Evolutionary conservation across 1,140 invertebrate species (phyloP).

Genomic region (Formica exsecta): DNA sequence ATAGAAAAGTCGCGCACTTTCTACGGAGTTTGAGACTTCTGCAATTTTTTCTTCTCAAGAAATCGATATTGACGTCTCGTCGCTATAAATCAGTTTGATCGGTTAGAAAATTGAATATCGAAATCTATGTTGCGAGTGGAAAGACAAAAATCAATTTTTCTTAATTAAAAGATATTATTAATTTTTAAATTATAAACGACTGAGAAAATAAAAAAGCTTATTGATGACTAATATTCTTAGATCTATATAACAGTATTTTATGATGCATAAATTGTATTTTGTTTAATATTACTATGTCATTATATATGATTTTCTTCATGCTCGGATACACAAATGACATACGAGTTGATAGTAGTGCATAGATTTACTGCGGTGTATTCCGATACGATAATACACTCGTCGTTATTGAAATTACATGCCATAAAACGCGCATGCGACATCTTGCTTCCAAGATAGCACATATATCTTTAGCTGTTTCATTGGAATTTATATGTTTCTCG

Average conservation of each 20-base stretch:
- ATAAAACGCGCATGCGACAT: constrained; percentile 39
- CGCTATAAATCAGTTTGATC: constrained; percentile 33
- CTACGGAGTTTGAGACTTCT: neutral
- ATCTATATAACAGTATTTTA: neutral
- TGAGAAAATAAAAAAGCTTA: neutral
- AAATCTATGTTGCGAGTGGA: neutral
- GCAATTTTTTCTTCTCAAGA: constrained; percentile 24
- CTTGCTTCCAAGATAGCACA: constrained; percentile 27
- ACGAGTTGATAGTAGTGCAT: neutral
- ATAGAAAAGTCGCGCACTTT: constrained; percentile 3
- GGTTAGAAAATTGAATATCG: constrained; percentile 41
- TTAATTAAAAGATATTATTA: neutral
- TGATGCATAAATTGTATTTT: neutral
- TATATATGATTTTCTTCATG: neutral
- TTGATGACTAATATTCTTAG: neutral
- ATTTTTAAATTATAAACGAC: neutral
- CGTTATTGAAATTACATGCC: constrained; percentile 62
- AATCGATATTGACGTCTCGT: constrained; percentile 19
- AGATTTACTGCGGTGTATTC: constrained; percentile 30
- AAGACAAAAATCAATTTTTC: neutral
- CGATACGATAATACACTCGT: constrained; percentile 51
- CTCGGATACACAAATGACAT: neutral
- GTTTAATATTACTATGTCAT: neutral
- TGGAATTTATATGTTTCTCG: constrained; percentile 54
- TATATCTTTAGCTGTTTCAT: constrained; percentile 39